Evolutionary conservation across 2,113 vertebrate genomes (phyloP).

Genomic region (Mirounga angustirostris): DNA sequence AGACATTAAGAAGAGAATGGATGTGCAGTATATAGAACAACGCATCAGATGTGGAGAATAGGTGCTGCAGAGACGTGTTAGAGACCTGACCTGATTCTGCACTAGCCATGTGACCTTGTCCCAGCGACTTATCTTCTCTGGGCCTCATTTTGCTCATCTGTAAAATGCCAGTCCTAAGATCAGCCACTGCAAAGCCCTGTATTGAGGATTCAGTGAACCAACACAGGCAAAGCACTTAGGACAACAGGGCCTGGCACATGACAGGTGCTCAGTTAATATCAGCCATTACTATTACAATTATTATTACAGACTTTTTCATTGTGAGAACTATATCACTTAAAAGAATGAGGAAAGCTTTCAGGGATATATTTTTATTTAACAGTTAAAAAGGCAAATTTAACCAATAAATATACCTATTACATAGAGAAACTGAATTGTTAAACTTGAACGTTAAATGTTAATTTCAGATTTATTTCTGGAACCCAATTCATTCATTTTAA

Average conservation of each 20-base stretch:
- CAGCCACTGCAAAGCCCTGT: neutral
- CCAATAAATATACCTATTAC: neutral
- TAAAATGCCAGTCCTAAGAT: neutral
- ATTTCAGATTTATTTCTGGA: neutral
- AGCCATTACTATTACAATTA: neutral
- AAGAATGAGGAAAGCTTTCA: neutral
- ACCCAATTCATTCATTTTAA: neutral
- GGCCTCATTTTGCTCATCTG: neutral
- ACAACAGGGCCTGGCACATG: neutral
- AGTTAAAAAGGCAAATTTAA: slow-evolving; percentile 8
- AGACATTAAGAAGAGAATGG: neutral
- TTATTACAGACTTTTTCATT: neutral
- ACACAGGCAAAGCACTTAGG: neutral
- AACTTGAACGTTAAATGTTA: neutral
- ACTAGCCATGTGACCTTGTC: neutral
- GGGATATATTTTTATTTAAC: neutral
- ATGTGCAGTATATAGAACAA: neutral
- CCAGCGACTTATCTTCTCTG: neutral
- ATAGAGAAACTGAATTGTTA: slow-evolving; percentile 24
- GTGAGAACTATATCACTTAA: neutral
- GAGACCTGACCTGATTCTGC: neutral
- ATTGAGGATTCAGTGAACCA: neutral
- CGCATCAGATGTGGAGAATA: neutral
- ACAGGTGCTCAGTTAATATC: neutral
- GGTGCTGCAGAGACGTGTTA: neutral